phyloP scores from a whole-genome alignment of 2,113 vertebrate species.

The Cheirogaleus medius region DNA sequence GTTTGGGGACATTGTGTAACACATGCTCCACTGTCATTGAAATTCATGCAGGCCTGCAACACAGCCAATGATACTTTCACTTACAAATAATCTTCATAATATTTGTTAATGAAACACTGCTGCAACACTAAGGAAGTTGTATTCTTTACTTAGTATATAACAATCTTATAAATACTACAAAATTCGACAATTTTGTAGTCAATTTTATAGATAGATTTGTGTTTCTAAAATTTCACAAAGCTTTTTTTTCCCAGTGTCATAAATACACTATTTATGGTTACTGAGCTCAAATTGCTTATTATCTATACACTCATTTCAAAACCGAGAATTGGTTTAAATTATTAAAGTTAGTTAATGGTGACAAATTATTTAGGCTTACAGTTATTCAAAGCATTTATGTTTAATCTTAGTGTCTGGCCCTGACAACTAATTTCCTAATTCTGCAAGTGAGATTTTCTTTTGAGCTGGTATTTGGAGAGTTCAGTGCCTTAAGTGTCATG shows the following conservation, averaged over 20 bases:
- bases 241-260: not conserved
- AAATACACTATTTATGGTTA: constrained; percentile 17
- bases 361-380: constrained; percentile 63
- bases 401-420: constrained; percentile 52
- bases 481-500: constrained; percentile 40
- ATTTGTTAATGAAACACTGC: not conserved
- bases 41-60: constrained; percentile 96
- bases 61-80: not conserved
- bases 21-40: constrained; percentile 97
- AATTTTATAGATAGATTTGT: not conserved
- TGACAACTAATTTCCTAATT: constrained; percentile 57
- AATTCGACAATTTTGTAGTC: not conserved
- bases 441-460: constrained; percentile 57
- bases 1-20: constrained; percentile 98
- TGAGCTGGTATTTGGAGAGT: constrained; percentile 43
- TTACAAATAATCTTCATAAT: not conserved
- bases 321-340: not conserved
- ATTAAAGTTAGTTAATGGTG: constrained; percentile 40
- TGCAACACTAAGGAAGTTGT: not conserved
- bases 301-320: constrained; percentile 43
- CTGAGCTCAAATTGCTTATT: not conserved
- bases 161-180: not conserved
- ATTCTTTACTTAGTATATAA: not conserved
- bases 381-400: constrained; percentile 58
- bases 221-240: not conserved